A percentile compares a stretch with the other conserved stretches of the same genome.
Conservation (phyloP, 2,797 vertebrate species). For the Botia almorhae region DNA sequence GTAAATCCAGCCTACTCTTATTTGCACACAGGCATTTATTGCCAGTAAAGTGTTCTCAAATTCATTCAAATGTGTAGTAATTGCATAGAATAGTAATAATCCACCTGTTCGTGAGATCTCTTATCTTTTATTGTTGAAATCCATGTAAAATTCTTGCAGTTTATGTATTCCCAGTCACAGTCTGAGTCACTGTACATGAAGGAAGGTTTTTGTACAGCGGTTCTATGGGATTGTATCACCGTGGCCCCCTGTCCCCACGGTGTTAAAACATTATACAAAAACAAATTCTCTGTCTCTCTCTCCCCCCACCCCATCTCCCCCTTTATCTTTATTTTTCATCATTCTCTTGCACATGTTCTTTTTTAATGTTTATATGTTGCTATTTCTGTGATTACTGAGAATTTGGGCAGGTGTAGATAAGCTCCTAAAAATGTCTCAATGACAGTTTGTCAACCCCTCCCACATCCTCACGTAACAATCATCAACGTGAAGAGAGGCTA, state of each 20-base stretch:
- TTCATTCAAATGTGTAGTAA: neutral
- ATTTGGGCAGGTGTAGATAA: conserved; percentile 57
- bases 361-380: conserved; percentile 61
- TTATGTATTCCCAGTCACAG: conserved; percentile 64
- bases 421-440: conserved; percentile 44
- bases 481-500: conserved; percentile 16
- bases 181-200: conserved; percentile 11
- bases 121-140: neutral
- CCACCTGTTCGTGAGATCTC: neutral
- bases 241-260: conserved; percentile 90
- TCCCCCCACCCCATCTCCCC: conserved; percentile 53
- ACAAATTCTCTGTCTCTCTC: conserved; percentile 59
- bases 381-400: conserved; percentile 74
- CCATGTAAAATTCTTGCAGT: conserved; percentile 54
- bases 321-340: conserved; percentile 70
- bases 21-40: neutral
- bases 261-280: conserved; percentile 86
- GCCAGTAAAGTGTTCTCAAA: neutral
- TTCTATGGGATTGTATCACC: conserved; percentile 73
- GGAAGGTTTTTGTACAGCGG: conserved; percentile 59
- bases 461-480: conserved; percentile 43
- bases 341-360: conserved; percentile 48
- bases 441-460: conserved; percentile 41
- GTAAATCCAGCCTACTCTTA: neutral
- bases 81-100: neutral